Evolutionary conservation across 1,140 invertebrate genomes (phyloP), one percentile per base, ranked within the genome.

Genomic region (Penaeus indicus): DNA sequence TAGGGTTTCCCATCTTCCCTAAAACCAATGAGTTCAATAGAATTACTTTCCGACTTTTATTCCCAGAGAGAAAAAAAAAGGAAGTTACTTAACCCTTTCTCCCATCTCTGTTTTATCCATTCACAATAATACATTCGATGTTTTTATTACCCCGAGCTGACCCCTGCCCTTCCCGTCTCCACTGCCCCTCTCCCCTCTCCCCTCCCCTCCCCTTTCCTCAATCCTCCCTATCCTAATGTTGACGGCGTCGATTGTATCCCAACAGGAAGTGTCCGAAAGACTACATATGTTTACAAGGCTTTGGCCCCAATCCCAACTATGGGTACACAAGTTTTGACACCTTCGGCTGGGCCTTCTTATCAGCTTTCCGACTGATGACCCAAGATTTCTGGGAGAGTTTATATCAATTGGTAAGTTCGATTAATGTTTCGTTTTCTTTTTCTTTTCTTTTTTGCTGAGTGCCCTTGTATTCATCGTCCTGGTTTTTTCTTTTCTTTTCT

Each of bases 301-400:
- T 96, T 92, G 98, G 98, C n/a, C 93, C 94, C 22, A 99, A 99
- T 93, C 98, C 98, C 72, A 98, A 99, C 93, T 99, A 98, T 92
- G 97, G 96, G 81, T 99, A 98, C 93, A 99, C 98, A 88, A 99
- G 96, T 94, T 99, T 99, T 93, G 98, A 99, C 94, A 98, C 97
- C 67, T 99, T 99, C 93, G 97, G 97, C 85, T 99, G 97, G 97
- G 98, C 98, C 62, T 95, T 99, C 92, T 95, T 99, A 80, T 98
- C 97, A 90, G 97, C 98, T 75, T 99, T 99, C 94, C 95, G 98
- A 92, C 95, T 99, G 79, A 99, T 99, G 98, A 99, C 98, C 32
- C 98, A 99, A 93, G 98, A 99, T 94, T 98, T 96, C 93, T 99
- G 98, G 98, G 98, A 99, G 94, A 98, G 98, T 94, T 95, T 99